These are phyloP conservation scores for Penaeus japonicus DNA, from an alignment of 1,140 invertebrate genomes.

Conservation along the genomic window DNA sequence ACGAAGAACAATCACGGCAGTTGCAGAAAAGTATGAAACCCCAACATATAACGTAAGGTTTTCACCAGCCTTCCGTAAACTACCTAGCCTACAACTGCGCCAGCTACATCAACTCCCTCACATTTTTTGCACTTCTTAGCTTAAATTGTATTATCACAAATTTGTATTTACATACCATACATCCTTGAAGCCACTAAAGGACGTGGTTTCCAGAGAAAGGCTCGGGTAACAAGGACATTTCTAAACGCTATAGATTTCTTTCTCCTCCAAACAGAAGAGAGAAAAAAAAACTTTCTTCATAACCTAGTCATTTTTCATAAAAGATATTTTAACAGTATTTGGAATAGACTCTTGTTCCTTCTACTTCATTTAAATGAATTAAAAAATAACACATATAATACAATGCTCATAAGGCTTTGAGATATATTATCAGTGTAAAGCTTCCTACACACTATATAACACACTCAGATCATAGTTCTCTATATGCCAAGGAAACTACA, in stretches of 20 bases:
- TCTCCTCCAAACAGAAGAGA: background rate
- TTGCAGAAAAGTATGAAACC: background rate
- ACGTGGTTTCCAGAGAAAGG: conserved; percentile 11
- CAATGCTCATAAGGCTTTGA: no score
- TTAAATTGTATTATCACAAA: conserved; percentile 16
- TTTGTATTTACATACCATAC: conserved; percentile 9
- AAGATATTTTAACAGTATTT: background rate
- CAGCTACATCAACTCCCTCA: conserved; percentile 24
- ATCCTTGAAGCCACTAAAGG: background rate
- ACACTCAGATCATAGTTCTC: no score
- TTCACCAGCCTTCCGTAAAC: background rate
- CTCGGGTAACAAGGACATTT: conserved; percentile 19
- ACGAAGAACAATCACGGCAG: background rate
- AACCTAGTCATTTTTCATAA: background rate
- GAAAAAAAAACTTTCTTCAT: background rate
- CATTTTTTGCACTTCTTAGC: conserved; percentile 19
- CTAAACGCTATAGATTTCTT: background rate
- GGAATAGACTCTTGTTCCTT: no score
- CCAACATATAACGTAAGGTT: background rate
- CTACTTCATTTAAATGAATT: background rate
- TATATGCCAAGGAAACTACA: no score
- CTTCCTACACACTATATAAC: no score
- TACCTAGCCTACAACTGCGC: conserved; percentile 21
- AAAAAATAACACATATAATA: background rate
- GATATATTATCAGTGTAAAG: no score